phyloP scores from a whole-genome alignment of 2,797 vertebrate species.

The Potorous gilbertii region DNA sequence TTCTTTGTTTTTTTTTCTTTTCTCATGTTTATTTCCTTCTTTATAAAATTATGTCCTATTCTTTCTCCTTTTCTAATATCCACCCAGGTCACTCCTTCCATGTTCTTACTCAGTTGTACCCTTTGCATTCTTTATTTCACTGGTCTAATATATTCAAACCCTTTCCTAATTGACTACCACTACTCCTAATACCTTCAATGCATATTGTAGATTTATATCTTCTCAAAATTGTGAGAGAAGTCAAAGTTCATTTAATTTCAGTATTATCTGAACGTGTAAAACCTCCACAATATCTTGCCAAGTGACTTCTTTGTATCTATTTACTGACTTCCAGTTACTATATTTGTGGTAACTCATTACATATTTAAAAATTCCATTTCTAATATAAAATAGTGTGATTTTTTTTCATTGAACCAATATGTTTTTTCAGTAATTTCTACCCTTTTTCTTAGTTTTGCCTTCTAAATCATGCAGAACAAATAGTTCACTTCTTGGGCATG shows the following conservation, averaged over 20 bases:
- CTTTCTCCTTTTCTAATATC: not conserved
- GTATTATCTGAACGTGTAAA: not conserved
- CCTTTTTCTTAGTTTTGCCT: not conserved
- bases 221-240: not conserved
- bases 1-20: not conserved
- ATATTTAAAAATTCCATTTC: no score
- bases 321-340: not conserved
- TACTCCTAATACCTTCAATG: not conserved
- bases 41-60: not conserved
- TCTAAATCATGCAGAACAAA: not conserved
- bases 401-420: not conserved
- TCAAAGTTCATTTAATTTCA: not conserved
- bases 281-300: not conserved
- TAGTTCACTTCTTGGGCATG: not conserved
- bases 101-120: not conserved
- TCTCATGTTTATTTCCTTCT: not conserved
- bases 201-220: not conserved
- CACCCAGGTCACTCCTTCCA: not conserved
- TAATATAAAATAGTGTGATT: no score
- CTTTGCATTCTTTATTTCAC: not conserved
- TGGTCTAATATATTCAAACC: not conserved
- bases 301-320: not conserved
- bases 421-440: not conserved
- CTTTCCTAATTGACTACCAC: not conserved
- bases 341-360: not conserved